A percentile compares a stretch with the other conserved stretches of the same genome.
These are phyloP conservation scores for Meiosimyza decipiens DNA, from an alignment of 2,888 invertebrate genomes.

Conservation along the genomic window DNA sequence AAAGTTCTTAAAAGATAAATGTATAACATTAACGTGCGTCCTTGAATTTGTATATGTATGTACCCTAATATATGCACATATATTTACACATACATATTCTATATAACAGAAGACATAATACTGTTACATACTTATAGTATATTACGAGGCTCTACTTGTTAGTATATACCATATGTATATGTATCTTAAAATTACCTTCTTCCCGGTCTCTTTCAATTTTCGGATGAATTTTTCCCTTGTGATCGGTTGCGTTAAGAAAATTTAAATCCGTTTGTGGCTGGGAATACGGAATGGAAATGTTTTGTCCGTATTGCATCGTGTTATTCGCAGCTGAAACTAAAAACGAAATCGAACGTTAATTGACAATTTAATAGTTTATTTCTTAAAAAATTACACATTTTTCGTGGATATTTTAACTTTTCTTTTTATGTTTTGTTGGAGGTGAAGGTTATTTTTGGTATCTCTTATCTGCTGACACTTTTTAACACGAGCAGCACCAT, in stretches of 20 bases:
- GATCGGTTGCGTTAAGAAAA: slow-evolving; percentile 66
- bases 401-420: not conserved
- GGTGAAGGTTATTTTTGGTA: not conserved
- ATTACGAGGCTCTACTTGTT: not conserved
- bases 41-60: slow-evolving; percentile 40
- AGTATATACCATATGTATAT: not conserved
- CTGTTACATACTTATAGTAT: slow-evolving; percentile 14
- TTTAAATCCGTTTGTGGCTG: slow-evolving; percentile 67
- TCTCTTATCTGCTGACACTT: slow-evolving; percentile 26
- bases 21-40: slow-evolving; percentile 42
- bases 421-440: not conserved
- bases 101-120: not conserved
- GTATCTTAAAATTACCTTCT: slow-evolving; percentile 61
- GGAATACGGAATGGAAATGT: slow-evolving; percentile 67
- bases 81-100: not conserved
- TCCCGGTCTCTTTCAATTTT: slow-evolving; percentile 68
- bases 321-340: slow-evolving; percentile 65
- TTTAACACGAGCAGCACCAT: slow-evolving; percentile 49
- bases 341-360: slow-evolving; percentile 37
- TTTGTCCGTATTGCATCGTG: slow-evolving; percentile 67
- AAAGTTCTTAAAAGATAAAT: slow-evolving; percentile 37
- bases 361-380: not conserved
- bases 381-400: no score
- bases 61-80: slow-evolving; percentile 27
- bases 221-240: slow-evolving; percentile 67